Conservation (phyloP, 1,140 invertebrate genomes). For the Neodiprion pinetum region DNA sequence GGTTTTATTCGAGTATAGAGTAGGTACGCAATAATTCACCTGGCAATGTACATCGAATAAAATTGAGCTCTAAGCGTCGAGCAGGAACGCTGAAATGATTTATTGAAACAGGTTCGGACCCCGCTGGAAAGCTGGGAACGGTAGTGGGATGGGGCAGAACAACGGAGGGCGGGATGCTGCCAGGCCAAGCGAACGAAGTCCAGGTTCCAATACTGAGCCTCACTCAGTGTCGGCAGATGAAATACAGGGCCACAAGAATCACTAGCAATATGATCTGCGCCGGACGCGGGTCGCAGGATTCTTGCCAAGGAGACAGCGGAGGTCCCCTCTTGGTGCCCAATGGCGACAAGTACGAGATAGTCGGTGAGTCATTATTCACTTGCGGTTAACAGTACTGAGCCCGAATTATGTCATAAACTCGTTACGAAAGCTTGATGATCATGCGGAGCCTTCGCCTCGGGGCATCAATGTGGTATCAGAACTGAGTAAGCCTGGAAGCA, state of each 20-base stretch:
- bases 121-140: conserved; percentile 75
- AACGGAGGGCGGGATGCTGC: conserved; percentile 80
- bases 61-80: too few species aligned
- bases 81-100: background rate
- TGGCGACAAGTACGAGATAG: conserved; percentile 76
- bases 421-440: too few species aligned
- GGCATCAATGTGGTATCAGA: too few species aligned
- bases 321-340: conserved; percentile 78
- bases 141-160: conserved; percentile 87
- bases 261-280: conserved; percentile 84
- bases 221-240: conserved; percentile 79
- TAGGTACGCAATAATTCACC: too few species aligned
- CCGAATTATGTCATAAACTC: too few species aligned
- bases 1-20: too few species aligned
- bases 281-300: conserved; percentile 79
- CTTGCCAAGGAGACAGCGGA: conserved; percentile 86
- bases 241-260: conserved; percentile 80
- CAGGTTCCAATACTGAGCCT: conserved; percentile 83
- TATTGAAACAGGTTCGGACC: conserved; percentile 67
- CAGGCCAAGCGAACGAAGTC: conserved; percentile 81
- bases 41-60: too few species aligned
- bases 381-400: background rate
- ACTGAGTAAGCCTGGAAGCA: too few species aligned
- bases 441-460: too few species aligned
- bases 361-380: conserved; percentile 64